These are phyloP conservation scores for Hyposoter dolosus DNA, from an alignment of 2,888 invertebrate species.

Conservation along the genomic window DNA sequence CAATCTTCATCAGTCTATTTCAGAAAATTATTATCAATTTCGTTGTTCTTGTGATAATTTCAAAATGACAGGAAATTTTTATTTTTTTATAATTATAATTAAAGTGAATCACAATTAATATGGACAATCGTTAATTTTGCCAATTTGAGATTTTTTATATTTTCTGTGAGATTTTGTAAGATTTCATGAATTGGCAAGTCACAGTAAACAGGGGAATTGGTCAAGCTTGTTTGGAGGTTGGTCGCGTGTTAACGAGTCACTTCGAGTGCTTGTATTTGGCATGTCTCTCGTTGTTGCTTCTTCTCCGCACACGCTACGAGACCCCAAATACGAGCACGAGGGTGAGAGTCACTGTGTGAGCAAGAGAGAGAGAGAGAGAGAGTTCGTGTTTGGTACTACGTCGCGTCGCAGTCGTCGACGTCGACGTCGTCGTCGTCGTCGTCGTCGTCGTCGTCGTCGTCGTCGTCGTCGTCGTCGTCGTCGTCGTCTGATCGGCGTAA, in stretches of 20 bases:
- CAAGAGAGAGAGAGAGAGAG: constrained; percentile 62
- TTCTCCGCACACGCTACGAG: constrained; percentile 54
- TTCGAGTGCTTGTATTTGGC: constrained; percentile 36
- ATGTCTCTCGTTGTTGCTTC: constrained; percentile 46
- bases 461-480: constrained; percentile 56
- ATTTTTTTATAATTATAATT: neutral
- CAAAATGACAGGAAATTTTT: neutral
- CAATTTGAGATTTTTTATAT: neutral
- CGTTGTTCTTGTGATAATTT: neutral
- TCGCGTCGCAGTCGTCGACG: neutral
- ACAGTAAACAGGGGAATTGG: constrained; percentile 24
- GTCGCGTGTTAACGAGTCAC: constrained; percentile 63
- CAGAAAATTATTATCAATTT: neutral
- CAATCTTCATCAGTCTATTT: neutral
- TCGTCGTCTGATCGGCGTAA: constrained; percentile 79
- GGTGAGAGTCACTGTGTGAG: constrained; percentile 25
- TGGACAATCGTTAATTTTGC: neutral
- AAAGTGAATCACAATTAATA: neutral
- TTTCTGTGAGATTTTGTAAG: constrained; percentile 2
- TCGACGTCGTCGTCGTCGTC: constrained; percentile 4
- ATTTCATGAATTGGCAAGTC: constrained; percentile 28
- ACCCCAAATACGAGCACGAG: constrained; percentile 38
- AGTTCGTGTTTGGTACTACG: constrained; percentile 69
- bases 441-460: constrained; percentile 14
- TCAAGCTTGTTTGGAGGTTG: constrained; percentile 54